Percentiles rank a stretch among this genome's conserved stretches.
phyloP scores from a whole-genome alignment of 2,888 invertebrate species.

The Drosophila prolongata region DNA sequence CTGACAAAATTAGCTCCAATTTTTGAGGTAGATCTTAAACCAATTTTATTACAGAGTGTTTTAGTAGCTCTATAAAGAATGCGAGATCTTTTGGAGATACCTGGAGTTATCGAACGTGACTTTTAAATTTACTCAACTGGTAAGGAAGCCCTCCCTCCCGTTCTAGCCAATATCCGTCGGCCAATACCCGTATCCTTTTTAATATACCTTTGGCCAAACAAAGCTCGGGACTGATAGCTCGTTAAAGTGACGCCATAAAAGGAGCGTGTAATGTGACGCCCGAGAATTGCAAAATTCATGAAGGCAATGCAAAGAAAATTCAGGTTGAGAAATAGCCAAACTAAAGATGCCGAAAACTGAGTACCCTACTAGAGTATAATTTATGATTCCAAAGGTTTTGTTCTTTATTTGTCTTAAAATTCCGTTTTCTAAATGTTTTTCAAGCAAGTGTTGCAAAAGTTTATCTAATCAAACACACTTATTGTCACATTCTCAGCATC shows the following conservation, averaged over 20 bases:
- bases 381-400: not conserved
- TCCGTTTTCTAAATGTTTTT: too few relatives aligned
- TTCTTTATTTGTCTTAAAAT: too few relatives aligned
- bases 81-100: not conserved
- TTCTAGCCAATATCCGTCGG: constrained; percentile 22
- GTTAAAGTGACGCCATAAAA: constrained; percentile 53
- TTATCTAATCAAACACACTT: not conserved
- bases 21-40: not conserved
- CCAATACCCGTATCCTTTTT: constrained; percentile 29
- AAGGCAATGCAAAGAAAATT: constrained; percentile 36
- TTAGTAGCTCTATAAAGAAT: too few relatives aligned
- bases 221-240: constrained; percentile 44
- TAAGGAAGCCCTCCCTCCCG: not conserved
- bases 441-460: too few relatives aligned
- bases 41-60: not conserved
- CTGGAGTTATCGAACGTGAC: not conserved
- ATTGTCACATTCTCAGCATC: not conserved
- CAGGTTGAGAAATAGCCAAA: not conserved
- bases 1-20: too few relatives aligned
- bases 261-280: constrained; percentile 52
- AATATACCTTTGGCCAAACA: constrained; percentile 41
- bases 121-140: not conserved
- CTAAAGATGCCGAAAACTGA: not conserved
- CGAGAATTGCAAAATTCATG: constrained; percentile 63
- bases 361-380: not conserved